Evolutionary conservation across 2,888 invertebrate genomes (phyloP), one percentile per base, ranked within the genome.

Genomic region (Rhyacophila evoluta): DNA sequence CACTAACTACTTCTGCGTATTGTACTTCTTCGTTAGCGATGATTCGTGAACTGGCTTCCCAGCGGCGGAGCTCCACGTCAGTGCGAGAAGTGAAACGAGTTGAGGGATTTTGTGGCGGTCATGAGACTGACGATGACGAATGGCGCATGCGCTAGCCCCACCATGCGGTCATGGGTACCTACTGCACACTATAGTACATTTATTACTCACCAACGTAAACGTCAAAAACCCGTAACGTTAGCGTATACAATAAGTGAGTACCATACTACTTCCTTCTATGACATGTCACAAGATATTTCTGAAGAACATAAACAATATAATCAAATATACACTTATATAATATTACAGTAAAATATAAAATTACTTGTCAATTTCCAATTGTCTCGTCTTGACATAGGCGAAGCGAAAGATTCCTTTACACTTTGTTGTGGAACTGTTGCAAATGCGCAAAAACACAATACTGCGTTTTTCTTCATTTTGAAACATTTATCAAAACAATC

Each of bases 401-500:
- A 41, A 68, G 77, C 68, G 71, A 79, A 55, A 67, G 77, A 74
- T 39, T 74, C 71, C 67, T 29, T 68, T 33, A 69, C 73, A 15
- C 29, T 68, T 25, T 74, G 72, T 11, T 71, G 67, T 11, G 79
- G 39, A 27, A 74, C 38, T 1, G 81, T 72, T n/a, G 80, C 81
- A 19, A 81, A 37, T 25, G 81, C 79, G 73, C 81, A 81, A 71
- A 81, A 76, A 72, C 79, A 81, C 73, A 80, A 15, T 8, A 80
- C 80, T 15, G 81, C 81, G 78, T 78, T 81, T 74, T 81, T 81
- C 81, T 81, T 81, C 81, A 81, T 81, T 19, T 27, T 79, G 39
- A 69, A n/a, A 72, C 76, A 28, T 71, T 71, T 29, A 19, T 19
- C 19, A 19, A 25, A 55, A 55, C 55, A 69, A 29, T 69, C 38